Evolutionary conservation across 2,888 invertebrate species (phyloP).

Genomic region (Drosophila limbata): DNA sequence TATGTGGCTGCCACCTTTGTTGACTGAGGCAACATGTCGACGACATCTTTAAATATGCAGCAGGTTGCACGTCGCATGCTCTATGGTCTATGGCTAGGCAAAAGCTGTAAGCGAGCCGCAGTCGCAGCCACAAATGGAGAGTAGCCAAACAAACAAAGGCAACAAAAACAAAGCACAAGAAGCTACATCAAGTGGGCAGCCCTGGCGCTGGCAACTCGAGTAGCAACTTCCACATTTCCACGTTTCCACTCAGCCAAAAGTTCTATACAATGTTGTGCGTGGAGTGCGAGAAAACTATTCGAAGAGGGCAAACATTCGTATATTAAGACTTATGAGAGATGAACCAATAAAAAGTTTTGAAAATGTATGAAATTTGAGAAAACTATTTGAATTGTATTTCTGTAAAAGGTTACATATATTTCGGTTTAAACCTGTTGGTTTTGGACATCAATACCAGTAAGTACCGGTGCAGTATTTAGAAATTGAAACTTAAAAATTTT

Average conservation of each 20-base stretch:
- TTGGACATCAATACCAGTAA: too few relatives aligned
- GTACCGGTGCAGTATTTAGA: too few relatives aligned
- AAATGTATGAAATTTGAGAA: background rate
- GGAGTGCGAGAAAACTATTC: constrained; percentile 13
- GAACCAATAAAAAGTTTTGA: background rate
- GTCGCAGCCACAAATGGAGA: constrained; percentile 77
- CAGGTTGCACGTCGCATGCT: constrained; percentile 54
- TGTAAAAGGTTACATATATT: background rate
- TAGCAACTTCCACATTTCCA: constrained; percentile 58
- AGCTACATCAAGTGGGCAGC: constrained; percentile 57
- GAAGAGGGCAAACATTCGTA: background rate
- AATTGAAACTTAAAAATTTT: too few relatives aligned
- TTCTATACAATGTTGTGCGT: constrained; percentile 18
- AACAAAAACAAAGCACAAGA: constrained; percentile 34
- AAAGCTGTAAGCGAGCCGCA: constrained; percentile 69
- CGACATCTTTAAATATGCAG: constrained; percentile 80
- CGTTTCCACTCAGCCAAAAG: constrained; percentile 23
- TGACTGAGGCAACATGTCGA: constrained; percentile 60
- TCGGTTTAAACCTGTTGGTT: background rate
- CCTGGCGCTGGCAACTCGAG: constrained; percentile 53
- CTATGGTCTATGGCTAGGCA: constrained; percentile 39
- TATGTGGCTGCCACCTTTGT: constrained; percentile 66
- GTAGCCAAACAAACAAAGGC: constrained; percentile 57
- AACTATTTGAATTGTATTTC: background rate
- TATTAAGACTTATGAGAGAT: background rate